These are phyloP conservation scores for Rhogogaster chlorosoma DNA, from an alignment of 2,888 invertebrate species.

Conservation along the genomic window DNA sequence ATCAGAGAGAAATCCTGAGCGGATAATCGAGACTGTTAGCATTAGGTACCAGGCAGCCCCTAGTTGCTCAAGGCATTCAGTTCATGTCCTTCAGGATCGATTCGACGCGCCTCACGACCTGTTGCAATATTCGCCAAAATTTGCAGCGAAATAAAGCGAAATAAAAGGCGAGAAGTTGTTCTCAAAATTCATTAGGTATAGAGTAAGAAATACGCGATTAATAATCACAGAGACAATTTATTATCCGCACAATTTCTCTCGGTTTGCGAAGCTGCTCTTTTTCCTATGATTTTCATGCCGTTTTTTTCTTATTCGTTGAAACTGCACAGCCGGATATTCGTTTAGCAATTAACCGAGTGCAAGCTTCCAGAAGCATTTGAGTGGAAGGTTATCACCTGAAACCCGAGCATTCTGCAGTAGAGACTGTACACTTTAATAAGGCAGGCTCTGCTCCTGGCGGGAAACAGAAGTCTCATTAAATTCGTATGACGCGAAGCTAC, in stretches of 20 bases:
- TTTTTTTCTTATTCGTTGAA: background rate
- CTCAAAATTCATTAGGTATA: background rate
- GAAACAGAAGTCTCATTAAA: background rate
- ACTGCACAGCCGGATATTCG: background rate
- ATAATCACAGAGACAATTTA: background rate
- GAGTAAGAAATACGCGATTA: background rate
- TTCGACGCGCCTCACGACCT: background rate
- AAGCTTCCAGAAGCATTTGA: background rate
- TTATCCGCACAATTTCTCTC: background rate
- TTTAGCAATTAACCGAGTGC: background rate
- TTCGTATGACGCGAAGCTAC: background rate
- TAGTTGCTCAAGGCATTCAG: background rate
- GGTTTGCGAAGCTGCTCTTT: background rate
- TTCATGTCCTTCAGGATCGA: background rate
- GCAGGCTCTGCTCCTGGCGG: background rate
- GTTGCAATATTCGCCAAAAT: background rate
- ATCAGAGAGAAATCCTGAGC: slow-evolving; percentile 1
- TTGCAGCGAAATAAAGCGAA: background rate
- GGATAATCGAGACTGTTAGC: slow-evolving; percentile 13
- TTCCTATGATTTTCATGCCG: background rate
- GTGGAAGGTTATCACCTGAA: background rate
- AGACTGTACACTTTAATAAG: background rate
- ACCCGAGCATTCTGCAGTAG: background rate
- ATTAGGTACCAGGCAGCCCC: background rate
- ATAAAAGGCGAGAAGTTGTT: background rate